A percentile compares a stretch with the other conserved stretches of the same genome.
Evolutionary conservation across 2,888 invertebrate genomes (phyloP).

Genomic region (Sicus ferrugineus): DNA sequence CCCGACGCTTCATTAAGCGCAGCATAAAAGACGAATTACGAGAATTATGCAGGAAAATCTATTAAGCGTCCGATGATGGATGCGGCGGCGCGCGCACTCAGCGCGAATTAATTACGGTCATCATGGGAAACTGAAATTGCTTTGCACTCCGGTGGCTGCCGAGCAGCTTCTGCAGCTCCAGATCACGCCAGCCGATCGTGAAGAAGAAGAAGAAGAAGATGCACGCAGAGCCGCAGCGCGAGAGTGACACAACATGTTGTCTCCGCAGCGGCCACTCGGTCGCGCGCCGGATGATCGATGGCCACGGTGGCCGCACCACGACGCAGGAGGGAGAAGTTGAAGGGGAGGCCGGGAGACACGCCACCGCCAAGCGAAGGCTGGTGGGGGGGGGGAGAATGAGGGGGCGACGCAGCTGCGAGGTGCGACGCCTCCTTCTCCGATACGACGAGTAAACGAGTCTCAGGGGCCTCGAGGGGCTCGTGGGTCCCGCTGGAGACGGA

Average conservation of each 20-base stretch:
- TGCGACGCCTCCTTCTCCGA: too few relatives aligned
- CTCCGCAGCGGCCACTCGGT: slow-evolving; percentile 2
- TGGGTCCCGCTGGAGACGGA: too few relatives aligned
- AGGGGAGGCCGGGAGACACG: background rate
- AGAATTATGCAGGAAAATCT: slow-evolving; percentile 8
- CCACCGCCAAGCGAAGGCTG: background rate
- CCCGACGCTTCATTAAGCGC: background rate
- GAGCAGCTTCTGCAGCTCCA: slow-evolving; percentile 8
- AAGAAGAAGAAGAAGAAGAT: background rate
- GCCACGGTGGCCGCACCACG: slow-evolving; percentile 1
- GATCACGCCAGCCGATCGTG: background rate
- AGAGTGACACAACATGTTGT: slow-evolving; percentile 28
- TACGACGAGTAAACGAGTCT: too few relatives aligned
- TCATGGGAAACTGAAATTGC: slow-evolving; percentile 16
- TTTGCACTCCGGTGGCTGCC: background rate
- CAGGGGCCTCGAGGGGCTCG: too few relatives aligned
- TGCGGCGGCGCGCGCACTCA: slow-evolving; percentile 6
- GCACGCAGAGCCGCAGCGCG: background rate
- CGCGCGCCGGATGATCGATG: background rate
- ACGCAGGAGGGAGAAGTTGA: background rate
- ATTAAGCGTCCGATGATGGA: slow-evolving; percentile 22
- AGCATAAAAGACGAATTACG: slow-evolving; percentile 14
- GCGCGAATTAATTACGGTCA: slow-evolving; percentile 26
- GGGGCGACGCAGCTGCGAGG: too few relatives aligned
- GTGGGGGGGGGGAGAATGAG: background rate